Evolutionary conservation across 2,113 vertebrate genomes (phyloP).

Genomic region (Ictalurus furcatus): DNA sequence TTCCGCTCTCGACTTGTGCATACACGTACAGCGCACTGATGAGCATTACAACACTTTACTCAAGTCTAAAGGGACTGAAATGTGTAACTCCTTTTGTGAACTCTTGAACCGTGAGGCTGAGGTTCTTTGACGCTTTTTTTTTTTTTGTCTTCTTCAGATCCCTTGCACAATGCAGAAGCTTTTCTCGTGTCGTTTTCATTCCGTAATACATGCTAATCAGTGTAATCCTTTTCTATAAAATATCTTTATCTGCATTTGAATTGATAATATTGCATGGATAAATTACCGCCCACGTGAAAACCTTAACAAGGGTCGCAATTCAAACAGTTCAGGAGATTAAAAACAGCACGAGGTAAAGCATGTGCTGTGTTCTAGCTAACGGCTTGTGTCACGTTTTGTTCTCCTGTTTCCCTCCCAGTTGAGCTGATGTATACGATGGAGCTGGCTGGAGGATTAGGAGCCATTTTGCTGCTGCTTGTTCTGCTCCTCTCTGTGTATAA

Average conservation of each 20-base stretch:
- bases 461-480: constrained; percentile 92
- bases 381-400: not conserved
- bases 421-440: constrained; percentile 95
- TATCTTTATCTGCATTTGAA: not conserved
- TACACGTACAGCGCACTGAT: constrained; percentile 22
- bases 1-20: constrained; percentile 25
- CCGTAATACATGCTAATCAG: constrained; percentile 1
- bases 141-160: not conserved
- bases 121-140: not conserved
- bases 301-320: not conserved
- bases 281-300: not conserved
- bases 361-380: not conserved
- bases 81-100: constrained; percentile 2
- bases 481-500: constrained; percentile 95
- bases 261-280: not conserved
- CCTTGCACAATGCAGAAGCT: not conserved
- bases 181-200: not conserved
- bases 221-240: not conserved
- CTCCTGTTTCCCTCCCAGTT: constrained; percentile 34
- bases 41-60: not conserved
- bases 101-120: not conserved
- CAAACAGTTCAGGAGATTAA: not conserved
- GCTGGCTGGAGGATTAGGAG: constrained; percentile 95
- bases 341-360: not conserved
- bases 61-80: constrained; percentile 14